phyloP scores from a whole-genome alignment of 2,888 invertebrate genomes.

The Rhagonycha fulva region DNA sequence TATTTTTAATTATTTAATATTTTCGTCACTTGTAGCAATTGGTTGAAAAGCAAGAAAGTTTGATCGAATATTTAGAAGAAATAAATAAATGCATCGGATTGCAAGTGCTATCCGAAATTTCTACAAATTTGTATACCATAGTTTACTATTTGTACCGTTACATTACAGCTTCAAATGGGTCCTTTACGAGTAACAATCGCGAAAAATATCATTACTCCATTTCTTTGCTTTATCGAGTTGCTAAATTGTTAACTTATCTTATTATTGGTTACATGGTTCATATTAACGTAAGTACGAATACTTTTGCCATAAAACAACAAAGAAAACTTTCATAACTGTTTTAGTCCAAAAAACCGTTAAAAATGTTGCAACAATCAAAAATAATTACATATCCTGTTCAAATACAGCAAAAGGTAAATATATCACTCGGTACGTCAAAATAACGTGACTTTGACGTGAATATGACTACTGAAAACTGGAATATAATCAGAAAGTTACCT shows the following conservation, averaged over 20 bases:
- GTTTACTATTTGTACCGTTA: slow-evolving; percentile 36
- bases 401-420: slow-evolving; percentile 16
- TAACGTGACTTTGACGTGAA: too few relatives aligned
- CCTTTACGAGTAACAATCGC: slow-evolving; percentile 26
- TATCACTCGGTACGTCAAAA: neutral
- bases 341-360: slow-evolving; percentile 12
- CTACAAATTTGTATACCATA: slow-evolving; percentile 32
- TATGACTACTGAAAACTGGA: neutral
- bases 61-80: slow-evolving; percentile 23
- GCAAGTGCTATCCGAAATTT: slow-evolving; percentile 30
- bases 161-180: slow-evolving; percentile 27
- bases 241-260: slow-evolving; percentile 29
- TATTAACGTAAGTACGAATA: slow-evolving; percentile 23
- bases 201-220: slow-evolving; percentile 33
- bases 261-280: slow-evolving; percentile 29
- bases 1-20: neutral
- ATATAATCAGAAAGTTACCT: neutral
- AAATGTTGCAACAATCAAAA: slow-evolving; percentile 6
- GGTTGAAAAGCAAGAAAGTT: slow-evolving; percentile 11
- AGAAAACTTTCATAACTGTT: neutral
- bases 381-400: slow-evolving; percentile 11
- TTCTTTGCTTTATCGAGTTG: slow-evolving; percentile 25
- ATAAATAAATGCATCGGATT: slow-evolving; percentile 32
- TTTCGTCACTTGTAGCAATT: slow-evolving; percentile 10
- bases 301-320: neutral